Evolutionary conservation across 2,888 invertebrate genomes (phyloP).

Genomic region (Catocala fraxini): DNA sequence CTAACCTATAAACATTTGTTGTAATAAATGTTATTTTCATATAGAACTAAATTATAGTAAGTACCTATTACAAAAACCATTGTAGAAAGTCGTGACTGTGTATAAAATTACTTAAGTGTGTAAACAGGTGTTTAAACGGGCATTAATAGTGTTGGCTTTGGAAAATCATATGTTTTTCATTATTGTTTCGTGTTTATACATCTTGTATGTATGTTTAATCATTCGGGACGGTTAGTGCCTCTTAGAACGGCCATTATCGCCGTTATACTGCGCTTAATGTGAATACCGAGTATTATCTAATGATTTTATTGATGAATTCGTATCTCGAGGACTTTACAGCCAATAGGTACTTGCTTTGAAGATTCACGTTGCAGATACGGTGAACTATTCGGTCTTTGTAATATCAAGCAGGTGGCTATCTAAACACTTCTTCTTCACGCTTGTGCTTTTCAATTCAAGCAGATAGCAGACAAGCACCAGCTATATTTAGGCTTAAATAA

Average conservation of each 20-base stretch:
- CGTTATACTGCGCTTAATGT: no score
- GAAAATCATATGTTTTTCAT: slow-evolving; percentile 12
- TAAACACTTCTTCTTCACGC: no score
- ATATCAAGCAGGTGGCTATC: no score
- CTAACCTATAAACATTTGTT: slow-evolving; percentile 13
- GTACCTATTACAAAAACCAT: slow-evolving; percentile 36
- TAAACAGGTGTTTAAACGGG: slow-evolving; percentile 54
- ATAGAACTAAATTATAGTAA: slow-evolving; percentile 9
- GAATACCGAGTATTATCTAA: no score
- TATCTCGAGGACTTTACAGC: no score
- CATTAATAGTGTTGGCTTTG: slow-evolving; percentile 20
- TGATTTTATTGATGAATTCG: no score
- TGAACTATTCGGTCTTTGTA: neutral
- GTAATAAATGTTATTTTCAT: slow-evolving; percentile 13
- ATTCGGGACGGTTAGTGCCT: no score
- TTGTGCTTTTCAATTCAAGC: no score
- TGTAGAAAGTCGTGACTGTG: slow-evolving; percentile 66
- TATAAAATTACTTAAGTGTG: slow-evolving; percentile 41
- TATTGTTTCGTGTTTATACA: neutral
- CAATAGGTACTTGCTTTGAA: no score
- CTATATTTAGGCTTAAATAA: no score
- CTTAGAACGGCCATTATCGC: no score
- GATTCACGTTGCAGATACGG: neutral
- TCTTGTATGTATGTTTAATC: neutral
- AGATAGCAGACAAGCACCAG: no score